phyloP scores from a whole-genome alignment of 1,140 invertebrate species.

The Papilio polyxenes region DNA sequence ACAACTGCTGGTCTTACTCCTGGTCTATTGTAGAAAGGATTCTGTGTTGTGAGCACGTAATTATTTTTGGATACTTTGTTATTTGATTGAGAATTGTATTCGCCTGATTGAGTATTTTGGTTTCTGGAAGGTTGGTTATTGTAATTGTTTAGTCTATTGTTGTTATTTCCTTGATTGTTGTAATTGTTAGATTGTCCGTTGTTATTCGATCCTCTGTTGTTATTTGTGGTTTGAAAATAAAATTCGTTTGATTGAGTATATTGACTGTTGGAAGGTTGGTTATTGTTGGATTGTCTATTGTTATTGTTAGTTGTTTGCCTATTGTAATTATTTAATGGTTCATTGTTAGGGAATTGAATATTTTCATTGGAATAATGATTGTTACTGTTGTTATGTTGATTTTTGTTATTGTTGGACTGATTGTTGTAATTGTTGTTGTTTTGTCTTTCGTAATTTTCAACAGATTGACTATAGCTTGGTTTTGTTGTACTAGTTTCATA shows the following conservation, averaged over 20 bases:
- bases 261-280: neutral
- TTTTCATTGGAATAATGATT: neutral
- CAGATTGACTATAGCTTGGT: neutral
- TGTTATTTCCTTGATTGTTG: neutral
- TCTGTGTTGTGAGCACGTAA: conserved; percentile 47
- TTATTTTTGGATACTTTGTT: conserved; percentile 24
- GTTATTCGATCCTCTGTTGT: neutral
- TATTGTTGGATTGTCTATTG: neutral
- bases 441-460: neutral
- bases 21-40: conserved; percentile 51
- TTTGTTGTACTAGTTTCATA: conserved; percentile 11
- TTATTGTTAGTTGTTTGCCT: neutral
- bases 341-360: neutral
- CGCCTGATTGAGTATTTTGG: neutral
- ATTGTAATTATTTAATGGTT: neutral
- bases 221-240: neutral
- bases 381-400: neutral
- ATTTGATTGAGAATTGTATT: conserved; percentile 31
- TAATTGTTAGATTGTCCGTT: neutral
- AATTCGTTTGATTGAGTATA: neutral
- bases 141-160: neutral
- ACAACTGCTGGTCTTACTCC: conserved; percentile 60
- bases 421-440: neutral
- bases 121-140: neutral
- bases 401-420: neutral